Evolutionary conservation across 2,888 invertebrate species (phyloP).

Genomic region (Spatulosminthurus flaviceps): DNA sequence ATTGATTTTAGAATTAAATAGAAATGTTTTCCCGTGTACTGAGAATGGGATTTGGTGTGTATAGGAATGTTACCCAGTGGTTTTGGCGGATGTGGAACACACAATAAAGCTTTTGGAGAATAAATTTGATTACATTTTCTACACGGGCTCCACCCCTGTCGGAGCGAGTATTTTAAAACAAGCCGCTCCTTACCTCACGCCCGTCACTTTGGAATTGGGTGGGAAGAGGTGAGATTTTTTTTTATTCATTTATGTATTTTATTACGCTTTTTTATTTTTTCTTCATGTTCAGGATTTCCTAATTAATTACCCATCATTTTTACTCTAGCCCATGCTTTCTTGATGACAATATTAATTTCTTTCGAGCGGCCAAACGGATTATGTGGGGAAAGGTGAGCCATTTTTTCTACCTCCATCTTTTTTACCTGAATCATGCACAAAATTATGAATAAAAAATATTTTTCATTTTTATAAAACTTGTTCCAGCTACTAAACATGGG

Average conservation of each 20-base stretch:
- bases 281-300: not conserved
- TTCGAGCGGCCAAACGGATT: conserved; percentile 76
- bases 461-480: not conserved
- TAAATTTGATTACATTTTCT: conserved; percentile 96
- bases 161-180: conserved; percentile 89
- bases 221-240: conserved; percentile 75
- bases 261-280: not conserved
- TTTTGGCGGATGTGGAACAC: conserved; percentile 84
- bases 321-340: conserved; percentile 84
- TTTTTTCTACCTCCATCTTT: too few relatives aligned
- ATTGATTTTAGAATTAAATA: not conserved
- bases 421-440: too few relatives aligned
- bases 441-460: conserved; percentile 10
- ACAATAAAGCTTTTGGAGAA: conserved; percentile 86
- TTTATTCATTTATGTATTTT: not conserved
- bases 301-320: not conserved
- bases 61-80: conserved; percentile 80
- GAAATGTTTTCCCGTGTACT: not conserved
- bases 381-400: conserved; percentile 84
- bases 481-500: conserved; percentile 28
- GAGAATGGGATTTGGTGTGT: not conserved
- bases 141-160: conserved; percentile 86
- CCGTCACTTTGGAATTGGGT: conserved; percentile 91
- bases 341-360: conserved; percentile 82
- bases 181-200: conserved; percentile 89